phyloP scores from a whole-genome alignment of 2,888 invertebrate species.

The Julus scandinavius region DNA sequence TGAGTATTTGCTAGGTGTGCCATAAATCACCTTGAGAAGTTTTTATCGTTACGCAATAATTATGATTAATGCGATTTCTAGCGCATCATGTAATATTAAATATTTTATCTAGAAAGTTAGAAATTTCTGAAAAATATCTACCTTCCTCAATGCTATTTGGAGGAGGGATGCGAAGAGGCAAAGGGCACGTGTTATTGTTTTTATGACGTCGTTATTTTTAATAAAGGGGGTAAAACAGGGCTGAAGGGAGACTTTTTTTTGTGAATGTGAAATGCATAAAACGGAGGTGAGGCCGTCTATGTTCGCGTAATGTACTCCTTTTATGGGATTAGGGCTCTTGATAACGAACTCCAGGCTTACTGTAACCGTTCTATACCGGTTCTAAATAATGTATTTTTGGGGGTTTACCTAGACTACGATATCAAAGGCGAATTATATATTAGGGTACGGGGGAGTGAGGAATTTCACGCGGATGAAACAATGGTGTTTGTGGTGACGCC shows the following conservation, averaged over 20 bases:
- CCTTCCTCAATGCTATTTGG: neutral
- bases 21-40: too few relatives aligned
- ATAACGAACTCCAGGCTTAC: slow-evolving; percentile 7
- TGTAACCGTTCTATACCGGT: neutral
- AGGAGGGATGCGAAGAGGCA: slow-evolving; percentile 1
- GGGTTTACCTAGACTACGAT: neutral
- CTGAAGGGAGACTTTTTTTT: neutral
- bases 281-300: neutral
- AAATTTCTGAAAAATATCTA: neutral
- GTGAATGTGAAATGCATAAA: slow-evolving; percentile 14
- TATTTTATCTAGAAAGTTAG: too few relatives aligned
- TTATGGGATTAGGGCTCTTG: slow-evolving; percentile 27
- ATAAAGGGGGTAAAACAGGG: neutral
- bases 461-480: neutral
- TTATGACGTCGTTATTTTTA: slow-evolving; percentile 2
- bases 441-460: neutral
- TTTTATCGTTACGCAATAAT: too few relatives aligned
- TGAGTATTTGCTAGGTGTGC: too few relatives aligned
- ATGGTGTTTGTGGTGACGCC: neutral
- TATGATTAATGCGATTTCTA: too few relatives aligned
- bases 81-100: too few relatives aligned
- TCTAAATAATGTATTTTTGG: slow-evolving; percentile 22
- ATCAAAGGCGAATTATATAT: slow-evolving; percentile 3
- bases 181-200: slow-evolving; percentile 14
- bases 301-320: neutral